A percentile compares a stretch with the other conserved stretches of the same genome.
These are phyloP conservation scores for Coelinius sp. DNA, from an alignment of 2,888 invertebrate genomes.

Conservation along the genomic window DNA sequence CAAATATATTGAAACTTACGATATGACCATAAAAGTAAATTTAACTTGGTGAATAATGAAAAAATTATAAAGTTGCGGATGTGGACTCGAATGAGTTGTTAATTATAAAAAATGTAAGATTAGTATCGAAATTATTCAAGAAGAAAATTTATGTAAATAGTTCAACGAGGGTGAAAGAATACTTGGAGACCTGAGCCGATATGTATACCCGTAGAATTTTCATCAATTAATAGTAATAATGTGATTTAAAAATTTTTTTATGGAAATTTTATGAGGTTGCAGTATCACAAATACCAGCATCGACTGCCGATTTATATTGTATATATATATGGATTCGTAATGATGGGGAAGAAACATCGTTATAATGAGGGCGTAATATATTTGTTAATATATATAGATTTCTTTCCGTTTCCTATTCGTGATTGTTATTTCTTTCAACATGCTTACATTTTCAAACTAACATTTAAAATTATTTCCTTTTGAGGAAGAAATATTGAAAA, in stretches of 20 bases:
- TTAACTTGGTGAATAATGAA: background rate
- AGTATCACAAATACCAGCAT: constrained; percentile 64
- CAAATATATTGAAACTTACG: too few relatives aligned
- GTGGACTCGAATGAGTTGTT: constrained; percentile 3
- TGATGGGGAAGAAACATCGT: constrained; percentile 56
- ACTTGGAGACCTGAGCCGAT: constrained; percentile 66
- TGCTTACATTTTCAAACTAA: too few relatives aligned
- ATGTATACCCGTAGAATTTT: constrained; percentile 44
- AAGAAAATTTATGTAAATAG: constrained; percentile 59
- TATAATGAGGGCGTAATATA: constrained; percentile 1
- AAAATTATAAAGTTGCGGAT: too few relatives aligned
- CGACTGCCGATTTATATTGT: constrained; percentile 64
- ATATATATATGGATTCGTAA: constrained; percentile 52
- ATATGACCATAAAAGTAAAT: too few relatives aligned
- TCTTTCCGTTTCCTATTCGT: too few relatives aligned
- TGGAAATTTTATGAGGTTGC: constrained; percentile 46
- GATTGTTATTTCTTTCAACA: too few relatives aligned
- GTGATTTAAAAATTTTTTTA: background rate
- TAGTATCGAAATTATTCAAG: constrained; percentile 1
- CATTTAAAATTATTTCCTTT: too few relatives aligned
- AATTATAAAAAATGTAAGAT: constrained; percentile 19
- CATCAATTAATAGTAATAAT: background rate
- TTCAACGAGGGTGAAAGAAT: constrained; percentile 50
- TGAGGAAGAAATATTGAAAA: too few relatives aligned
- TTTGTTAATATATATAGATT: background rate